Evolutionary conservation across 2,113 vertebrate genomes (phyloP).

Genomic region (Ancistrus triradiatus): DNA sequence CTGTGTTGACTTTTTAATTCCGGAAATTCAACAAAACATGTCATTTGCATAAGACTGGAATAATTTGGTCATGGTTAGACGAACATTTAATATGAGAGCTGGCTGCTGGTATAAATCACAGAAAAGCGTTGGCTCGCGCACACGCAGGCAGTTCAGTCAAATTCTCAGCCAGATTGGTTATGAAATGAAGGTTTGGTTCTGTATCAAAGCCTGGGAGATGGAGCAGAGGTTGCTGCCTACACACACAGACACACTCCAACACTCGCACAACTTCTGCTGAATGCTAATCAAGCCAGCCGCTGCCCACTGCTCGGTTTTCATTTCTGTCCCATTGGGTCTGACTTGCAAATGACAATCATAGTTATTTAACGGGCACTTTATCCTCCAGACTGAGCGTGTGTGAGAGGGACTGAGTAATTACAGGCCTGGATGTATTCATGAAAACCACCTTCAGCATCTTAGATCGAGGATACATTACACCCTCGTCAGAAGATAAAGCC

Average conservation of each 20-base stretch:
- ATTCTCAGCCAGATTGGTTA: conserved; percentile 19
- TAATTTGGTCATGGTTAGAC: no score
- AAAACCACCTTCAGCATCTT: conserved; percentile 31
- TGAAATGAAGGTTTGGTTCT: conserved; percentile 8
- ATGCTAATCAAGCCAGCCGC: conserved; percentile 20
- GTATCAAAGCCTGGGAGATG: conserved; percentile 4
- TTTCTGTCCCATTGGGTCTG: conserved; percentile 13
- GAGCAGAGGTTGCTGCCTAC: conserved; percentile 8
- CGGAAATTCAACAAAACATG: no score
- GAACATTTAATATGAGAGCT: no score
- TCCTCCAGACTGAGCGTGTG: background rate
- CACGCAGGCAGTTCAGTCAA: background rate
- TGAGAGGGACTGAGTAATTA: conserved; percentile 29
- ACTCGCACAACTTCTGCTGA: conserved; percentile 10
- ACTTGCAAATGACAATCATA: conserved; percentile 41
- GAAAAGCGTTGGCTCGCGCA: no score
- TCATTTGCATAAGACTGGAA: no score
- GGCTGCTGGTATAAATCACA: no score
- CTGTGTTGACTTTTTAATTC: no score
- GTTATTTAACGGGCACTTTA: conserved; percentile 36
- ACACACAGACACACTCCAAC: conserved; percentile 7
- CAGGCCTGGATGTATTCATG: conserved; percentile 29
- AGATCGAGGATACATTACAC: conserved; percentile 20
- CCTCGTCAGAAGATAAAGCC: background rate
- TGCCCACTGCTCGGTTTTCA: conserved; percentile 12